Evolutionary conservation across 2,113 vertebrate species (phyloP).

Genomic region (Girardinichthys multiradiatus): DNA sequence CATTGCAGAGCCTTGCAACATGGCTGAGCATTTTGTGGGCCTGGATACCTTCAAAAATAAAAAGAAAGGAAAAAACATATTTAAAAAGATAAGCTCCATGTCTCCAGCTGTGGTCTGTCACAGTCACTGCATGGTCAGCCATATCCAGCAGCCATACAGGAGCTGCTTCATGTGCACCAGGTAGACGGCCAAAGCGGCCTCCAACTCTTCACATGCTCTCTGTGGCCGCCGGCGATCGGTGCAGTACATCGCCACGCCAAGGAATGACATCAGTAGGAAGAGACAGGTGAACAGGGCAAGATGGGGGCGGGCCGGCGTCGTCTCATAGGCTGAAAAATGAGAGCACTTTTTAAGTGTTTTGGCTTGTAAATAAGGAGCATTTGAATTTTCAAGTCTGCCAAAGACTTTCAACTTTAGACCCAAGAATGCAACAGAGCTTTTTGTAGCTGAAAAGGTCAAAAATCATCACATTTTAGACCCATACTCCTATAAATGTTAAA

Average conservation of each 20-base stretch:
- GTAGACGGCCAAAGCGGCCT: conserved; percentile 82
- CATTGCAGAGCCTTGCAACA: conserved; percentile 38
- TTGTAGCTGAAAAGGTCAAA: background rate
- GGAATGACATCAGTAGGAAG: conserved; percentile 83
- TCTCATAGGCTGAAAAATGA: conserved; percentile 76
- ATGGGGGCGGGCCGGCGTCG: conserved; percentile 73
- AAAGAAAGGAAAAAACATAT: conserved; percentile 28
- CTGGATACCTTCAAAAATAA: conserved; percentile 42
- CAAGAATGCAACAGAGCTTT: too few species aligned
- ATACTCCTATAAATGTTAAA: background rate
- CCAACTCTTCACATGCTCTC: conserved; percentile 84
- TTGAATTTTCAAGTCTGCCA: conserved; percentile 5
- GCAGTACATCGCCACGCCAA: conserved; percentile 85
- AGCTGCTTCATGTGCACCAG: conserved; percentile 83
- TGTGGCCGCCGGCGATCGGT: conserved; percentile 75
- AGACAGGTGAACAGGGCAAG: conserved; percentile 82
- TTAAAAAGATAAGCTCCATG: conserved; percentile 26
- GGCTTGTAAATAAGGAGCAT: conserved; percentile 44
- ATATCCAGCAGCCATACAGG: conserved; percentile 86
- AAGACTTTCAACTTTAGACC: background rate
- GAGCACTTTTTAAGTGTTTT: conserved; percentile 25
- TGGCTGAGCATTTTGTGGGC: conserved; percentile 59
- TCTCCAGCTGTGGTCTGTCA: conserved; percentile 48
- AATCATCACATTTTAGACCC: background rate
- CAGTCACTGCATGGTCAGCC: conserved; percentile 85